These are phyloP conservation scores for Chromis chromis DNA, from an alignment of 2,797 vertebrate genomes.

Conservation along the genomic window DNA sequence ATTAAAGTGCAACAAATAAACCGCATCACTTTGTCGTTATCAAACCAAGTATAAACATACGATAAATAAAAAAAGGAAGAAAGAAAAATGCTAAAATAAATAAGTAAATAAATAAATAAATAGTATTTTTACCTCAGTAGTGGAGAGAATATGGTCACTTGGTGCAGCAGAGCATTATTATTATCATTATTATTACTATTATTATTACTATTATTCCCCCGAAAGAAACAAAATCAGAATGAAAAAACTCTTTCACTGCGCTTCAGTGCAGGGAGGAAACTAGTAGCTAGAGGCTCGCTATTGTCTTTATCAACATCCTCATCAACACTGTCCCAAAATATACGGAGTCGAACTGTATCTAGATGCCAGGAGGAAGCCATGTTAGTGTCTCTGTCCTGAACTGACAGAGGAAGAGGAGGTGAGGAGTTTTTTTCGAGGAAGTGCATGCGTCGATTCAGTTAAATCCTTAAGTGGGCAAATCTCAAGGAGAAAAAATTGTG, in stretches of 20 bases:
- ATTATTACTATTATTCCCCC: conserved; percentile 74
- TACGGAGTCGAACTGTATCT: conserved; percentile 63
- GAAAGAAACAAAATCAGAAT: conserved; percentile 59
- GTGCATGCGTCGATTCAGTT: conserved; percentile 85
- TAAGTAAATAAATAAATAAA: conserved; percentile 71
- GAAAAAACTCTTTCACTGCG: conserved; percentile 65
- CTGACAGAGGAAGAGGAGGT: conserved; percentile 71
- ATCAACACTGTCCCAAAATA: conserved; percentile 66
- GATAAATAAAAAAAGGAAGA: conserved; percentile 43
- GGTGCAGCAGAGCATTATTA: conserved; percentile 87
- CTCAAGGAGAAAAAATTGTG: conserved; percentile 87
- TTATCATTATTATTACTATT: conserved; percentile 71
- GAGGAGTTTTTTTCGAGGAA: conserved; percentile 72
- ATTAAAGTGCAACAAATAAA: conserved; percentile 83
- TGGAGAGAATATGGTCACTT: conserved; percentile 86
- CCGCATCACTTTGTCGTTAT: conserved; percentile 43
- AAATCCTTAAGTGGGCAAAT: conserved; percentile 85
- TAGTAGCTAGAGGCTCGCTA: conserved; percentile 65
- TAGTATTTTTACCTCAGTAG: conserved; percentile 80
- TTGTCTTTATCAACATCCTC: conserved; percentile 66
- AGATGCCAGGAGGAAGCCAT: conserved; percentile 75
- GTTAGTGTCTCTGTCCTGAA: conserved; percentile 71
- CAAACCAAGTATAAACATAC: conserved; percentile 70
- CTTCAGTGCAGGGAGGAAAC: conserved; percentile 76
- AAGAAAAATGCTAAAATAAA: conserved; percentile 51